Evolutionary conservation across 2,888 invertebrate species (phyloP), one percentile per base, ranked within the genome.

Genomic region (Diloba caeruleocephala): DNA sequence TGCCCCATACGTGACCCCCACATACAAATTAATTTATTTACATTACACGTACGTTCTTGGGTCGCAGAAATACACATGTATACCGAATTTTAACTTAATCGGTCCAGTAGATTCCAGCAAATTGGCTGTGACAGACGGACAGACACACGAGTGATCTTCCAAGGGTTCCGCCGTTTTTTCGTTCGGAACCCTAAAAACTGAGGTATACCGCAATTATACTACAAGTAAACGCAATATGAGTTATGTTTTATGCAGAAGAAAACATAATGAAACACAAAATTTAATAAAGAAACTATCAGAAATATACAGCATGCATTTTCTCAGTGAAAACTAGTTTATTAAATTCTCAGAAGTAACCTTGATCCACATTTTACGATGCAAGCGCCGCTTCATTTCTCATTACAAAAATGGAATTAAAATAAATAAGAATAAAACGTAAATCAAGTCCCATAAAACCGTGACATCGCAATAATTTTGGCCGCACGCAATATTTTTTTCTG

Each of bases 401-500:
- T 57, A 64, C 44, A 51, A 25, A 57, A 56, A 65, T 55, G 39
- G 39, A 53, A 60, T 63, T 53, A 50, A 69, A 75, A 75, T 56
- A 55, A 57, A 63, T n/a, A n/a, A 65, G 51, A 42, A 61, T 56
- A 57, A 43, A 49, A 49, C 41, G 42, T 45, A 53, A 64, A 69
- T 60, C 73, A 61, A 68, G 53, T 57, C 42, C 38, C 58, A 65
- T 73, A 74, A 71, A 72, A 65, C 60, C 64, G 67, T 74, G 74
- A 73, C 76, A 70, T 60, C 59, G 73, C 71, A 74, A 77, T 79
- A 73, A 76, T 78, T 80, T 71, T 62, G 50, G 64, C 64, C 55
- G 63, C 81, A 81, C 78, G 81, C 75, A 71, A 82, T 80, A 76
- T 72, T 80, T 81, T 80, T 79, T 76, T 69, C 68, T 60, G 71